Conservation (phyloP, 2,888 invertebrate species). For the Dimorphilus gyrociliatus region DNA sequence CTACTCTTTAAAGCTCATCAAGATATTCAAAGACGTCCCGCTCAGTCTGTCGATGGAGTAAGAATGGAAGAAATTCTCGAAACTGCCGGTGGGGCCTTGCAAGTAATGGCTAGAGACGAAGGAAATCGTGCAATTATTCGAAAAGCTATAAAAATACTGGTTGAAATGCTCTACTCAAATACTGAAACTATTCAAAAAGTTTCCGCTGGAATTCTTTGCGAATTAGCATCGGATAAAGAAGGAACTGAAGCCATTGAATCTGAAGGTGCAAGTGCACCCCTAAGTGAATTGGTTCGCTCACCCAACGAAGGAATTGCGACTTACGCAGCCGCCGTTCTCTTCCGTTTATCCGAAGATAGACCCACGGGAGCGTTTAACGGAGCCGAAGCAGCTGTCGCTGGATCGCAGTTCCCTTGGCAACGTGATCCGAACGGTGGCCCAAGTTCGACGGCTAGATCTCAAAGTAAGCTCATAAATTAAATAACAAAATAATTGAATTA, state of each 20-base stretch:
- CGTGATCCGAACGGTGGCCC: no score
- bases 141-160: constrained; percentile 65
- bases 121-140: constrained; percentile 78
- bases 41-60: neutral
- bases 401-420: no score
- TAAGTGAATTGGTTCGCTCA: constrained; percentile 83
- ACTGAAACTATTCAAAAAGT: constrained; percentile 92
- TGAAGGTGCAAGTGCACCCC: constrained; percentile 64
- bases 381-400: no score
- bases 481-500: no score
- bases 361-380: no score
- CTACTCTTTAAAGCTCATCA: constrained; percentile 82
- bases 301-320: constrained; percentile 85
- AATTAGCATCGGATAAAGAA: constrained; percentile 85
- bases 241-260: constrained; percentile 91
- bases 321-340: constrained; percentile 87
- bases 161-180: constrained; percentile 79
- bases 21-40: constrained; percentile 52
- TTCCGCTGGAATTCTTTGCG: constrained; percentile 86
- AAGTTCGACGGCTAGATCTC: no score
- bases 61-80: constrained; percentile 93
- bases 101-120: constrained; percentile 81
- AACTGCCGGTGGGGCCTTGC: constrained; percentile 90
- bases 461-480: no score
- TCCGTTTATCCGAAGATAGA: constrained; percentile 94